These are phyloP conservation scores for Drosophila prostipennis DNA, from an alignment of 2,888 invertebrate species.

Conservation along the genomic window DNA sequence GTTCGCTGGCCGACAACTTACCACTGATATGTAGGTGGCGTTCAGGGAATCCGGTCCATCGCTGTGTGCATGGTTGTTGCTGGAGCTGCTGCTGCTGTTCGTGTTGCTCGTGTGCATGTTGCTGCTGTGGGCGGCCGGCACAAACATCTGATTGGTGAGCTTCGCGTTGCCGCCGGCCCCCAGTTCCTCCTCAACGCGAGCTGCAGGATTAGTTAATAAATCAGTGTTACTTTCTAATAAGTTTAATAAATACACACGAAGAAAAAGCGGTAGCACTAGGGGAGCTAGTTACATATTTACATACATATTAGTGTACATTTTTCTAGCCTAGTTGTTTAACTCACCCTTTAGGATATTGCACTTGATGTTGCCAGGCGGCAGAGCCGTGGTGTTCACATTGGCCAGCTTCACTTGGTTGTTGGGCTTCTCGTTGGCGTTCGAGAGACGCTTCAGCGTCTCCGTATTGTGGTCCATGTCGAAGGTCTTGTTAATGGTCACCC, in stretches of 20 bases:
- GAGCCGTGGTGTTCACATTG: slow-evolving; percentile 86
- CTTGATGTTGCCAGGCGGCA: slow-evolving; percentile 96
- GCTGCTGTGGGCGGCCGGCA: slow-evolving; percentile 84
- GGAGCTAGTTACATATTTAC: no score
- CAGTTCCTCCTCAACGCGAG: slow-evolving; percentile 87
- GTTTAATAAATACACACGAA: neutral
- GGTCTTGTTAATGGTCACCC: slow-evolving; percentile 84
- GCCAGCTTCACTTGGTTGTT: slow-evolving; percentile 89
- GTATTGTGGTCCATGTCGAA: slow-evolving; percentile 86
- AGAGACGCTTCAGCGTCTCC: slow-evolving; percentile 88
- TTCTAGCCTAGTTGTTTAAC: neutral
- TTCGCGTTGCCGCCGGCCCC: slow-evolving; percentile 84
- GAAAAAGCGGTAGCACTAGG: no score
- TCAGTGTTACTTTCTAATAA: neutral
- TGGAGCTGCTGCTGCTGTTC: slow-evolving; percentile 49
- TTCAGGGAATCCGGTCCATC: slow-evolving; percentile 85
- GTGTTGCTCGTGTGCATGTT: slow-evolving; percentile 69
- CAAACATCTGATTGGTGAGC: slow-evolving; percentile 87
- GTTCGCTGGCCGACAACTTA: slow-evolving; percentile 84
- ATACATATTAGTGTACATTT: no score
- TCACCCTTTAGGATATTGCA: slow-evolving; percentile 97
- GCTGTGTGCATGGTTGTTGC: slow-evolving; percentile 67
- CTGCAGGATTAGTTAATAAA: slow-evolving; percentile 79
- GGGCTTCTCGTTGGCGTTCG: slow-evolving; percentile 87
- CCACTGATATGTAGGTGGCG: slow-evolving; percentile 91